phyloP scores from a whole-genome alignment of 2,797 vertebrate genomes.

The Anomalospiza imberbis region DNA sequence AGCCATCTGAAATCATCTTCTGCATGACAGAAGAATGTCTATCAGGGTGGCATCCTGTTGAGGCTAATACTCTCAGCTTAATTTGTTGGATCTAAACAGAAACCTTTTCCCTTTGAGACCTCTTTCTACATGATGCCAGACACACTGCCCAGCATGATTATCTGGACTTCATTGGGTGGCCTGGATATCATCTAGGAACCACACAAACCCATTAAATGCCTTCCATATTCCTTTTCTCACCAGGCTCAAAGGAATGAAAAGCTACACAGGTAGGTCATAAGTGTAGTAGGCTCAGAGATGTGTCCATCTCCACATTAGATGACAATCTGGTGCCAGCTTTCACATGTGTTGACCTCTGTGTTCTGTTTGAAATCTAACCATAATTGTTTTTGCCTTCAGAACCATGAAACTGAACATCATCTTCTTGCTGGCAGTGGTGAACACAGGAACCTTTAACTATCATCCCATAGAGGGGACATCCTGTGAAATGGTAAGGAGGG shows the following conservation, averaged over 20 bases:
- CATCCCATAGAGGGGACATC: constrained; percentile 59
- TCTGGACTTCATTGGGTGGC: neutral
- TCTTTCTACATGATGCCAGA: neutral
- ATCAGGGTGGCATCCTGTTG: neutral
- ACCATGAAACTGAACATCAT: constrained; percentile 82
- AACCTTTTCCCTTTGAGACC: neutral
- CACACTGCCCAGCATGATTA: neutral
- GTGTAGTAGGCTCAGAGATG: neutral
- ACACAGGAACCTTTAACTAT: constrained; percentile 62
- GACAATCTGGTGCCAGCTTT: neutral
- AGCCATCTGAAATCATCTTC: neutral
- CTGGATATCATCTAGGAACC: neutral
- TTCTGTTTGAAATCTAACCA: neutral
- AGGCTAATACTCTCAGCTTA: neutral
- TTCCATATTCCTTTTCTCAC: neutral
- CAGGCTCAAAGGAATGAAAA: neutral
- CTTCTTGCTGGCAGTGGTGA: constrained; percentile 78
- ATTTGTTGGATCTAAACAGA: neutral
- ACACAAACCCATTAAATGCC: neutral
- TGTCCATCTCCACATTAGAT: neutral
- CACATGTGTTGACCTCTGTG: accelerated
- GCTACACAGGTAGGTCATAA: accelerated
- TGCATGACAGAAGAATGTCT: neutral
- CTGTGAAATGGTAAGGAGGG: constrained; percentile 83
- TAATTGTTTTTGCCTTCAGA: constrained; percentile 67